phyloP scores from a whole-genome alignment of 2,113 vertebrate species.

The Rostratula benghalensis region DNA sequence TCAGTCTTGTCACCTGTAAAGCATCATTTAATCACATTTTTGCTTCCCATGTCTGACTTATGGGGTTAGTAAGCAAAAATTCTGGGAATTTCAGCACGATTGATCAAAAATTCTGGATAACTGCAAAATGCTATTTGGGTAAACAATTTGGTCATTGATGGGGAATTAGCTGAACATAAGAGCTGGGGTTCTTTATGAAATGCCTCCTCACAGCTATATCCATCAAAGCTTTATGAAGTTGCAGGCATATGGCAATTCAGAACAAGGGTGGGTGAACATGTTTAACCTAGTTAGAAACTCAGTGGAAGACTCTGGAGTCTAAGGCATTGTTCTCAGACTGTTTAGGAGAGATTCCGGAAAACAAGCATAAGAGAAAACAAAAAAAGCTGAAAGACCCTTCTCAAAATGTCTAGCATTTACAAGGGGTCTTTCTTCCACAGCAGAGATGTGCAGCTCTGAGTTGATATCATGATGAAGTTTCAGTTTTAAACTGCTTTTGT shows the following conservation, averaged over 20 bases:
- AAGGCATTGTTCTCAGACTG: neutral
- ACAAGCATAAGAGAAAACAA: neutral
- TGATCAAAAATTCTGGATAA: neutral
- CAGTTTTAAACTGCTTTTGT: neutral
- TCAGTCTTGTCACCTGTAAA: neutral
- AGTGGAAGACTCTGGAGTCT: neutral
- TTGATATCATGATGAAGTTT: neutral
- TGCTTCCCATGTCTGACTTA: neutral
- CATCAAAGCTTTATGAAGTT: conserved; percentile 12
- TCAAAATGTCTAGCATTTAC: neutral
- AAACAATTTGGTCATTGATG: neutral
- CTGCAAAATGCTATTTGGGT: neutral
- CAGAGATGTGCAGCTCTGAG: neutral
- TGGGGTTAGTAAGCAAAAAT: neutral
- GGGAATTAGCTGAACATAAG: neutral
- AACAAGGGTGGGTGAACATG: conserved; percentile 25
- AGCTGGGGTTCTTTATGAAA: neutral
- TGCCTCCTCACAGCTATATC: conserved; percentile 5
- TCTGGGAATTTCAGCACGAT: neutral
- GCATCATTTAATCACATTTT: neutral
- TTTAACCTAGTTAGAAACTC: conserved; percentile 47
- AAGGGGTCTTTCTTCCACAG: neutral
- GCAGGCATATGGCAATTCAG: conserved; percentile 44
- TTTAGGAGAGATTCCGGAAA: neutral
- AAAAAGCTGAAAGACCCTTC: neutral